phyloP scores from a whole-genome alignment of 2,113 vertebrate genomes.

The Beaufortia kweichowensis region DNA sequence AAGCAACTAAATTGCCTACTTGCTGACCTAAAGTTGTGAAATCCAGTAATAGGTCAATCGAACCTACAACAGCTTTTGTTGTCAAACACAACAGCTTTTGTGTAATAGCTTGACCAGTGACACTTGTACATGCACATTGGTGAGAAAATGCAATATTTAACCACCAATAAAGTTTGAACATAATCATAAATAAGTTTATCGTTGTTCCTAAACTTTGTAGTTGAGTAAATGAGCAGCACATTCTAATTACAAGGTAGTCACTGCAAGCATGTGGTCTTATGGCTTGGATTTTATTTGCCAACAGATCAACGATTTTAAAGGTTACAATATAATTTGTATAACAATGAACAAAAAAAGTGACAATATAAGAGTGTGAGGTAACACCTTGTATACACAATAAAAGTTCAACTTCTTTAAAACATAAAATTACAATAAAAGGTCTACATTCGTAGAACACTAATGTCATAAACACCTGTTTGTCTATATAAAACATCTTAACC shows the following conservation, averaged over 20 bases:
- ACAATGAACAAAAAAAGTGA: not conserved
- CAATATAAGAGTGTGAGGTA: not conserved
- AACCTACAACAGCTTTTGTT: too few species aligned
- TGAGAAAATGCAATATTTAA: too few species aligned
- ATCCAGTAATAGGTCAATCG: too few species aligned
- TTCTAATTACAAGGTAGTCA: not conserved
- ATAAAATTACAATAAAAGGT: constrained; percentile 26
- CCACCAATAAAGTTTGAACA: too few species aligned
- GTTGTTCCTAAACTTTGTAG: too few species aligned
- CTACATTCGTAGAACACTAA: constrained; percentile 4
- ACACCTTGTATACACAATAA: not conserved
- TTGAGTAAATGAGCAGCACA: too few species aligned
- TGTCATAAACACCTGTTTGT: not conserved
- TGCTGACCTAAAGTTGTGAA: too few species aligned
- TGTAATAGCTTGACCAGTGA: too few species aligned
- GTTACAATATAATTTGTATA: constrained; percentile 35
- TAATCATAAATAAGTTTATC: too few species aligned
- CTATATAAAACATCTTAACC: constrained; percentile 1
- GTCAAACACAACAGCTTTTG: too few species aligned
- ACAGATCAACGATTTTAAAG: constrained; percentile 17
- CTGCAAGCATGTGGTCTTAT: constrained; percentile 5
- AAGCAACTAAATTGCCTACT: too few species aligned
- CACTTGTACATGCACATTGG: too few species aligned
- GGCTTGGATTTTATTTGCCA: constrained; percentile 45
- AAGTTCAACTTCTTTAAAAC: constrained; percentile 19